These are phyloP conservation scores for Oscheius sp. DNA, from an alignment of 2,888 invertebrate genomes.

Conservation along the genomic window DNA sequence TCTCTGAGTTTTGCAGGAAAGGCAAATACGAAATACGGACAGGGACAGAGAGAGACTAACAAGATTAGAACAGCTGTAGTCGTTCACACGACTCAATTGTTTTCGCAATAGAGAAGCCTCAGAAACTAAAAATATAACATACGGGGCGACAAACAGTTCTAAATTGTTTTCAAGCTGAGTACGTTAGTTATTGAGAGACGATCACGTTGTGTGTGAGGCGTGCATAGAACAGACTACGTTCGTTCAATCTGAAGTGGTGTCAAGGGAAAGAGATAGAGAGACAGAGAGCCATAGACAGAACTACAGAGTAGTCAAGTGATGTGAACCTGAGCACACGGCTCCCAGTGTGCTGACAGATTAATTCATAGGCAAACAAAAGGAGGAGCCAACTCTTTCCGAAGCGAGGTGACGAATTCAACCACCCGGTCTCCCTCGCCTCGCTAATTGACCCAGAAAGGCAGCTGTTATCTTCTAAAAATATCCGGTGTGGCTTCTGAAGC, in stretches of 20 bases:
- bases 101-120: not conserved
- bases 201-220: not conserved
- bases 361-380: conserved; percentile 14
- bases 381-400: not conserved
- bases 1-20: too few species aligned
- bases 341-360: conserved; percentile 9
- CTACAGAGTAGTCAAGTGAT: not conserved
- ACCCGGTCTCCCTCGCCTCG: too few species aligned
- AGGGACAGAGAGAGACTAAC: too few species aligned
- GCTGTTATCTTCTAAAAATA: too few species aligned
- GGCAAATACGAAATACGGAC: too few species aligned
- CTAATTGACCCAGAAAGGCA: too few species aligned
- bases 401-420: conserved; percentile 8
- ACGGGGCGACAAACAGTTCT: not conserved
- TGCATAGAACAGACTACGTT: not conserved
- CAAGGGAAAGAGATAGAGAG: not conserved
- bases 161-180: not conserved
- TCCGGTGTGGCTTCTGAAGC: too few species aligned
- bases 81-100: not conserved
- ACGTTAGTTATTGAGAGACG: not conserved
- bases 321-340: not conserved
- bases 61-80: too few species aligned
- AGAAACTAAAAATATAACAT: not conserved
- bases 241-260: not conserved
- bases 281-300: not conserved